Base-by-base conservation (phyloP, 2,113 vertebrate species). In the Cinclus cinclus region DNA sequence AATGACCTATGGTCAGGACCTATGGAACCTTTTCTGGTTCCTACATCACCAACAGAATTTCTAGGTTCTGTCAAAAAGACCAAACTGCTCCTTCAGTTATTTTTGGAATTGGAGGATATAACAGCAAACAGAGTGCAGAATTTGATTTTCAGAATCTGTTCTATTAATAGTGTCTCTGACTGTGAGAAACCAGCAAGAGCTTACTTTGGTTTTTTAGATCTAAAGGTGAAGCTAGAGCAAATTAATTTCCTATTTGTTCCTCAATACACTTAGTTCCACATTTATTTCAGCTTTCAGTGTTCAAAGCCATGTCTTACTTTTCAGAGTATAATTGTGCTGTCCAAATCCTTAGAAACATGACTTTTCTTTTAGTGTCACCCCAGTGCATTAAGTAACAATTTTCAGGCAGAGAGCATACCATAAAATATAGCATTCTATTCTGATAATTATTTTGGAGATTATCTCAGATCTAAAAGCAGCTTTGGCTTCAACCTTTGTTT, bases 401-500 rank as follows among this genome's bases (percentile, higher is more conserved):
- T 96, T 88, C 59, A 83, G 47, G 63, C 62, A 64, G 39, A 81
- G 19, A 74, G 11, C 0, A 0, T 52, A 37, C 52, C 68, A 68
- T 75, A 78, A 91, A 93, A n/a, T 50, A 63, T 3, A 77, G n/a
- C 71, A 41, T 90, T 95, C 80, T 96, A 31, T 71, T 94, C 86
- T 89, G 69, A 86, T 94, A 71, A 93, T 93, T 94, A 53, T 87
- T 78, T 90, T 9, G 44, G 83, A 62, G 65, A 78, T 83, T 92
- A 68, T 80, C 60, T 87, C 79, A 89, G 76, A 58, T 56, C 73
- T 90, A 81, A 95, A 90, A 93, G 83, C 25, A 52, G 52, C 53
- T 39, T 42, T 65, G 41, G 50, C 56, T 89, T 83, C 24, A 1
- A 6, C 18, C 16, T 90, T 81, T 86, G 53, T 64, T 89, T 71